Conservation (phyloP, 2,797 vertebrate species). For the Pteropus rufus region DNA sequence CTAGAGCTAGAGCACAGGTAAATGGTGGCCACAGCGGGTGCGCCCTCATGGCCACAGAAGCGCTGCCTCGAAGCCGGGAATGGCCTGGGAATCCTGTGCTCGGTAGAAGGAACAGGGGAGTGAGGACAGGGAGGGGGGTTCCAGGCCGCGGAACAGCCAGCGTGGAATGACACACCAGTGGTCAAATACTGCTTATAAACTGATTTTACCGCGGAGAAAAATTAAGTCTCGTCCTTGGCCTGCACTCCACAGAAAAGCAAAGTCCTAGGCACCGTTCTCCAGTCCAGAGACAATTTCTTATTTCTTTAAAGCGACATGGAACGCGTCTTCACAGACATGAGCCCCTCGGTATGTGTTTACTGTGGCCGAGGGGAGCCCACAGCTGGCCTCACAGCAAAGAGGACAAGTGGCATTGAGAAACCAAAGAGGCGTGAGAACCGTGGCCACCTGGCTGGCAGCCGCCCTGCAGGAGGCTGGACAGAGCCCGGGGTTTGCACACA, state of each 20-base stretch:
- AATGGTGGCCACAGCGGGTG: too few species aligned
- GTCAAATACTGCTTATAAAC: background rate
- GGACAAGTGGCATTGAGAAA: background rate
- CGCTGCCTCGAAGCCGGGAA: background rate
- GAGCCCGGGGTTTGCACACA: background rate
- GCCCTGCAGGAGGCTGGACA: background rate
- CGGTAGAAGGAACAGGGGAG: background rate
- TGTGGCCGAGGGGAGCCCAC: background rate
- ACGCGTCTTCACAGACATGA: background rate
- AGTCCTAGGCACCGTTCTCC: background rate
- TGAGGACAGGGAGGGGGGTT: background rate
- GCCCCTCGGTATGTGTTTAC: background rate
- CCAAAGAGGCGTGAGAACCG: fast-evolving
- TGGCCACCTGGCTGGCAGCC: background rate
- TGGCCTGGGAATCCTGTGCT: background rate
- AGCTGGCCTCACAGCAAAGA: background rate
- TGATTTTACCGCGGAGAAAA: background rate
- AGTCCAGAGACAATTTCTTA: background rate
- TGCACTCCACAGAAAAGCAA: background rate
- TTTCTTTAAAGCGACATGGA: background rate
- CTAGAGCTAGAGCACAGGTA: background rate
- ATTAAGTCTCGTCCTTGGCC: background rate
- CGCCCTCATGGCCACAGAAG: background rate
- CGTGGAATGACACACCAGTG: fast-evolving
- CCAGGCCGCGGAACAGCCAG: background rate